These are phyloP conservation scores for Malurus elegans DNA, from an alignment of 2,113 vertebrate genomes.

Conservation along the genomic window DNA sequence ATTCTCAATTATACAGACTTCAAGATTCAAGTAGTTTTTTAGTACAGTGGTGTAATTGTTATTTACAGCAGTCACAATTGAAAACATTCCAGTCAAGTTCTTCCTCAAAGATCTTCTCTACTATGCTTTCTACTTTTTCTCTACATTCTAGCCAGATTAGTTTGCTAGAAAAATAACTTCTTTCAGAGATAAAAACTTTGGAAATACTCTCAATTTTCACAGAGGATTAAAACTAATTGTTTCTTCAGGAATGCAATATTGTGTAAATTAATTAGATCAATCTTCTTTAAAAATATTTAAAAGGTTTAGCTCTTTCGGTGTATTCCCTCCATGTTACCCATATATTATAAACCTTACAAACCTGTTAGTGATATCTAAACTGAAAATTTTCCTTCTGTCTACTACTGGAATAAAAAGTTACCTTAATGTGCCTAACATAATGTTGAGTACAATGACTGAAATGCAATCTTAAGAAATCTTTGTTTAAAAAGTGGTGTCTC, in stretches of 20 bases:
- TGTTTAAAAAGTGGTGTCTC: not conserved
- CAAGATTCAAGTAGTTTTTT: not conserved
- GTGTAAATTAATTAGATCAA: not conserved
- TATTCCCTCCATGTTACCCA: not conserved
- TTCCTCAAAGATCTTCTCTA: not conserved
- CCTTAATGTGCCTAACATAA: not conserved
- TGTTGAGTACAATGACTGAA: not conserved
- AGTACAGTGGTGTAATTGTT: not conserved
- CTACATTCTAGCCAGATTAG: not conserved
- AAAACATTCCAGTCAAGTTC: not conserved
- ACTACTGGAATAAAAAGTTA: not conserved
- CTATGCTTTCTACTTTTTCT: not conserved
- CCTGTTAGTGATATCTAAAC: not conserved
- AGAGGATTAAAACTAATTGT: not conserved
- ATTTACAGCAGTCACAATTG: not conserved
- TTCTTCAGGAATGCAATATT: not conserved
- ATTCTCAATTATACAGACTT: not conserved
- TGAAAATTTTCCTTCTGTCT: not conserved
- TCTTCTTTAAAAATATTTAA: not conserved
- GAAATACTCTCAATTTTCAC: not conserved
- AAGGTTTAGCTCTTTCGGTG: not conserved
- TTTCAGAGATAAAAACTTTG: not conserved
- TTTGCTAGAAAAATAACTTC: not conserved
- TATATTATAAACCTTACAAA: not conserved
- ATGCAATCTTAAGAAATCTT: not conserved